Conservation (phyloP, 2,888 invertebrate genomes). For the Luperina testacea region DNA sequence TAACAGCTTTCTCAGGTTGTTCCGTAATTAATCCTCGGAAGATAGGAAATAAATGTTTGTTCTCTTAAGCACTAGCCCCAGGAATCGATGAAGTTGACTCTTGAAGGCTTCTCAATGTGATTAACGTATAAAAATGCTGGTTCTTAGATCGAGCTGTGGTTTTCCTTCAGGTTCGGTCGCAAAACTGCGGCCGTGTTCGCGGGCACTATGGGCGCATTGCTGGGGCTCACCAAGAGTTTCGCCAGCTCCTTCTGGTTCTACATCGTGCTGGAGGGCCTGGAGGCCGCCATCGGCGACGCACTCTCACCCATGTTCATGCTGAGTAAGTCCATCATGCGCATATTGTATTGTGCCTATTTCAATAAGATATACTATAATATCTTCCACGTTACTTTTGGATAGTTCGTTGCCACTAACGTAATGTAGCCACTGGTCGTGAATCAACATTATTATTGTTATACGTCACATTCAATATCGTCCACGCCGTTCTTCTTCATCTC, state of each 20-base stretch:
- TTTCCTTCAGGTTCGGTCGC: constrained; percentile 80
- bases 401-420: neutral
- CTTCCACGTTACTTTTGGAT: neutral
- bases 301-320: constrained; percentile 87
- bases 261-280: constrained; percentile 79
- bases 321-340: constrained; percentile 73
- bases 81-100: neutral
- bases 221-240: constrained; percentile 84
- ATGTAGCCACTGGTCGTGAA: neutral
- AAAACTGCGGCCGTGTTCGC: constrained; percentile 86
- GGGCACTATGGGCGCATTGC: constrained; percentile 82
- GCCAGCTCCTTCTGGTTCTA: constrained; percentile 81
- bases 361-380: neutral
- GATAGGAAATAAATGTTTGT: neutral
- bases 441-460: neutral
- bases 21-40: neutral
- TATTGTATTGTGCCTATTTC: neutral
- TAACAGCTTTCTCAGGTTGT: neutral
- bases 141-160: neutral
- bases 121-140: neutral
- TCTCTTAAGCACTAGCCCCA: neutral
- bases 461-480: neutral
- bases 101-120: neutral
- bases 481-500: neutral
- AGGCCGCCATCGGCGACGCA: constrained; percentile 86